Percentiles rank a stretch among this genome's conserved stretches.
phyloP scores from a whole-genome alignment of 2,113 vertebrate genomes.

The Gymnorhina tibicen region DNA sequence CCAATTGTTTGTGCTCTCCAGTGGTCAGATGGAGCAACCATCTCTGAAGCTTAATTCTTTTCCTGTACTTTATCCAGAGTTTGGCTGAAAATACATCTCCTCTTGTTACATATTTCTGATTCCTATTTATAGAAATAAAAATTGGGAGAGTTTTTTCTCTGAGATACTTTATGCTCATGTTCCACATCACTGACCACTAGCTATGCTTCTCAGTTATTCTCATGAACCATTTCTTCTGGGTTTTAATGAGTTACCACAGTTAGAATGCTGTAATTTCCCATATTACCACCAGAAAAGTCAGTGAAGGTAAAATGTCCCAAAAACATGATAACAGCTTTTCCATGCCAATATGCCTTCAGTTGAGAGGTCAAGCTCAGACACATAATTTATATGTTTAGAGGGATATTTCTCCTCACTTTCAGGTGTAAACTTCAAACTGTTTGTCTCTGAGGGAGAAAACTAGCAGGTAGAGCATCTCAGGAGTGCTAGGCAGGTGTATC shows the following conservation, averaged over 20 bases:
- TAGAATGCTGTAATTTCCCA: neutral
- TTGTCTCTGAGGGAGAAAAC: neutral
- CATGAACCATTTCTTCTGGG: neutral
- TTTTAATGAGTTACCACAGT: neutral
- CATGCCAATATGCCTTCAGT: neutral
- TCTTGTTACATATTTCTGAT: neutral
- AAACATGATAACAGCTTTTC: neutral
- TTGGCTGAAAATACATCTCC: neutral
- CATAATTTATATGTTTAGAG: neutral
- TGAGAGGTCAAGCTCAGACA: neutral
- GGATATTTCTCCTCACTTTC: neutral
- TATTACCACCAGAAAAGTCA: neutral
- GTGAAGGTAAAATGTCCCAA: neutral
- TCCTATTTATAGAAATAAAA: neutral
- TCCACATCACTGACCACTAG: neutral
- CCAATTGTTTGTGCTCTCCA: neutral
- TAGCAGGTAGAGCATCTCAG: neutral
- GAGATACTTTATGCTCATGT: neutral
- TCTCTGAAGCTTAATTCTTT: neutral
- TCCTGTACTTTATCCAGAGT: neutral
- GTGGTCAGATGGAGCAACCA: neutral
- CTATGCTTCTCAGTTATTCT: neutral
- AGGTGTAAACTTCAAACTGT: neutral
- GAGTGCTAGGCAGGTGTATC: neutral
- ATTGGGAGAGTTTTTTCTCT: neutral